A percentile compares a stretch with the other conserved stretches of the same genome.
These are phyloP conservation scores for Hofmannophila pseudospretella DNA, from an alignment of 2,888 invertebrate species.

Conservation along the genomic window DNA sequence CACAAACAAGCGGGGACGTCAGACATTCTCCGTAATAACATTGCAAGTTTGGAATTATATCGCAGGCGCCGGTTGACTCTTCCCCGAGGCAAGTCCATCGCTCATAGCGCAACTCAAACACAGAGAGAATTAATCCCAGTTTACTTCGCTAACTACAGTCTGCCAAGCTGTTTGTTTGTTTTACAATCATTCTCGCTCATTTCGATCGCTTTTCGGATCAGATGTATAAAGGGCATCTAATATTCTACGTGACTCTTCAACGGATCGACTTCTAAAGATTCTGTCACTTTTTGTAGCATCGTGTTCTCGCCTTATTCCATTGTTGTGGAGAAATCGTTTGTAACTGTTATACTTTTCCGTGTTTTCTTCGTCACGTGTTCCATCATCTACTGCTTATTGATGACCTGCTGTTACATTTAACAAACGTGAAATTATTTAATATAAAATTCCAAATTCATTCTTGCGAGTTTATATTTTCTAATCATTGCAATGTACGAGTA, in stretches of 20 bases:
- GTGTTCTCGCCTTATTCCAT: constrained; percentile 36
- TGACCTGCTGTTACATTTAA: neutral
- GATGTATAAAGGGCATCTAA: constrained; percentile 44
- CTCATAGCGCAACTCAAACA: constrained; percentile 50
- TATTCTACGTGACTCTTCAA: constrained; percentile 69
- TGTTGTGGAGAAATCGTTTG: constrained; percentile 60
- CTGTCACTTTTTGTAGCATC: constrained; percentile 52
- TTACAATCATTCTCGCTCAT: constrained; percentile 35
- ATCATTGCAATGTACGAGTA: too few species aligned
- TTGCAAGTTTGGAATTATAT: constrained; percentile 37
- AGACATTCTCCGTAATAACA: constrained; percentile 25
- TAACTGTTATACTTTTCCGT: constrained; percentile 50
- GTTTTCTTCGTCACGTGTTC: constrained; percentile 34
- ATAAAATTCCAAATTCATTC: too few species aligned
- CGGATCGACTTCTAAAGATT: constrained; percentile 52
- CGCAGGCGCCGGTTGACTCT: constrained; percentile 35
- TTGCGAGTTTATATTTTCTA: too few species aligned
- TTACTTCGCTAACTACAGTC: constrained; percentile 40
- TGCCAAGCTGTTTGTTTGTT: constrained; percentile 39
- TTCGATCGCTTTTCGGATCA: constrained; percentile 24
- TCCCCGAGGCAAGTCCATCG: constrained; percentile 39
- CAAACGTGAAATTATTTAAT: neutral
- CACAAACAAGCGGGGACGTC: constrained; percentile 13
- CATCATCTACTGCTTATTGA: constrained; percentile 3
- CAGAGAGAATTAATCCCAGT: constrained; percentile 47